phyloP scores from a whole-genome alignment of 2,888 invertebrate species.

The Beris morrisii region DNA sequence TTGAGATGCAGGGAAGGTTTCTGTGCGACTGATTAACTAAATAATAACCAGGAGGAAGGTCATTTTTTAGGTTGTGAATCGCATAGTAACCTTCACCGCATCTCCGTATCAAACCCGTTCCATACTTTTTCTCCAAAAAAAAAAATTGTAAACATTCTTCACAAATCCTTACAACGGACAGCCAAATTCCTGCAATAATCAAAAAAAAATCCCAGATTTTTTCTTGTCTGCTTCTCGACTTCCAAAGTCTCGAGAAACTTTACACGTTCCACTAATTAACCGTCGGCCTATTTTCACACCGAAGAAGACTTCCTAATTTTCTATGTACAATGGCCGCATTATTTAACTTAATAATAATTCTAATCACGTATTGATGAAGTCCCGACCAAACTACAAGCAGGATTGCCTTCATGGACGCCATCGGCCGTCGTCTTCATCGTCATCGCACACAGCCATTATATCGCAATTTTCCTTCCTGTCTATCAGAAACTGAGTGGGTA shows the following conservation, averaged over 20 bases:
- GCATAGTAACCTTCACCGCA: too few relatives aligned
- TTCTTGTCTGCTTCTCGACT: neutral
- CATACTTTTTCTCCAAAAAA: too few relatives aligned
- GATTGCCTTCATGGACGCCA: slow-evolving; percentile 16
- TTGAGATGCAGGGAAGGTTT: too few relatives aligned
- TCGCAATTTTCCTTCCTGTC: slow-evolving; percentile 34
- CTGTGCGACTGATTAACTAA: too few relatives aligned
- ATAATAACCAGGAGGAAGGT: too few relatives aligned
- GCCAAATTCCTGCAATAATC: neutral
- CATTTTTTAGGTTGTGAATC: too few relatives aligned
- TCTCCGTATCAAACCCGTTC: too few relatives aligned
- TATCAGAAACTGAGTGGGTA: slow-evolving; percentile 33
- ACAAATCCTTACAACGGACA: neutral
- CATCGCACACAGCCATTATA: slow-evolving; percentile 31
- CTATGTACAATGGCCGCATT: slow-evolving; percentile 3
- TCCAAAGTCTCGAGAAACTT: slow-evolving; percentile 11
- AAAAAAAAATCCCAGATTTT: slow-evolving; percentile 6
- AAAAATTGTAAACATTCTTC: too few relatives aligned
- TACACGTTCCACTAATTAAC: slow-evolving; percentile 26
- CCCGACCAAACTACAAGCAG: slow-evolving; percentile 20
- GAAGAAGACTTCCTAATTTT: slow-evolving; percentile 14
- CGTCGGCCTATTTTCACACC: slow-evolving; percentile 14
- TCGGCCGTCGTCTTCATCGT: neutral
- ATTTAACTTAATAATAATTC: slow-evolving; percentile 33
- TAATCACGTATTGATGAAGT: slow-evolving; percentile 39